Percentiles rank a stretch among this genome's conserved stretches.
phyloP scores from a whole-genome alignment of 2,797 vertebrate genomes.

The Eidolon dupreanum region DNA sequence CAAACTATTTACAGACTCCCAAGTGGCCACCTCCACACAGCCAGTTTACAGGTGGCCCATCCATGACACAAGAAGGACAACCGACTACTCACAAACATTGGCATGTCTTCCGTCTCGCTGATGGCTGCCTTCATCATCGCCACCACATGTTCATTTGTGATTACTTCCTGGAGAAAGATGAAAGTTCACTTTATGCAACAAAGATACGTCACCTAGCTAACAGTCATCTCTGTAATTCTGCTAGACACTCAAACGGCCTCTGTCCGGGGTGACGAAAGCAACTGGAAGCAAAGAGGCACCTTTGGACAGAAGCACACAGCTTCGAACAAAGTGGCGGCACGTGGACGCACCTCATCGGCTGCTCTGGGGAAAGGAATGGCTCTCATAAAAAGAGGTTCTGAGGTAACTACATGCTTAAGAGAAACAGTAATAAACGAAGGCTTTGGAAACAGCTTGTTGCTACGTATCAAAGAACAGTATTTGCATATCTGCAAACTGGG shows the following conservation, averaged over 20 bases:
- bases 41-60: neutral
- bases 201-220: neutral
- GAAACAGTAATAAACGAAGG: neutral
- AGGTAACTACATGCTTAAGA: neutral
- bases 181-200: slow-evolving; percentile 33
- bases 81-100: slow-evolving; percentile 92
- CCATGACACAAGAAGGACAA: neutral
- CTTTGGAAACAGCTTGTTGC: neutral
- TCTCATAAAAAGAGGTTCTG: neutral
- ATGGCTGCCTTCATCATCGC: slow-evolving; percentile 99
- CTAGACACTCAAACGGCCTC: neutral
- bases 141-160: slow-evolving; percentile 96
- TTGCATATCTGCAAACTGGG: neutral
- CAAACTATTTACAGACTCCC: neutral
- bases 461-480: neutral
- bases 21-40: neutral
- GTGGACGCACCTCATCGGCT: neutral
- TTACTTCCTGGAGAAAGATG: slow-evolving; percentile 91
- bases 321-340: neutral
- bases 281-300: neutral
- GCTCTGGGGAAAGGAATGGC: neutral
- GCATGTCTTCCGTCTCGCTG: slow-evolving; percentile 93
- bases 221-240: neutral
- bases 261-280: neutral
- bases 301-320: neutral